phyloP scores from a whole-genome alignment of 2,888 invertebrate species.

The Cinara cedri region DNA sequence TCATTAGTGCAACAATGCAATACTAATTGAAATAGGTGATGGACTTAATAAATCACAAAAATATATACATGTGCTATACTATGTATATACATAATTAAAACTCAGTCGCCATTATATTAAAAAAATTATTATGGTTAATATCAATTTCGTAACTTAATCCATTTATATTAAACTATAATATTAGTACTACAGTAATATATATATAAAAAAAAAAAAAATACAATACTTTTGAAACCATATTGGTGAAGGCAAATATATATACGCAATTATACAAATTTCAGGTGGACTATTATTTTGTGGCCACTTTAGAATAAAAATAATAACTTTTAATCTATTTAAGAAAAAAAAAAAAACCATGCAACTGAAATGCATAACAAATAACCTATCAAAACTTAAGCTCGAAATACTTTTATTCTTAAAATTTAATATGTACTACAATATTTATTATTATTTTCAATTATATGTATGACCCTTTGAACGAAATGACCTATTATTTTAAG shows the following conservation, averaged over 20 bases:
- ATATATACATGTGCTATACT: constrained; percentile 25
- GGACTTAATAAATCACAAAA: constrained; percentile 29
- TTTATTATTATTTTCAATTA: neutral
- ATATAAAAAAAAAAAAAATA: constrained; percentile 2
- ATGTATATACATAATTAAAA: constrained; percentile 27
- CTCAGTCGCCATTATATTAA: constrained; percentile 29
- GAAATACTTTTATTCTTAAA: constrained; percentile 12
- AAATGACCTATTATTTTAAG: constrained; percentile 10
- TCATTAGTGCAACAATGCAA: neutral
- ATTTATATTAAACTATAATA: constrained; percentile 9
- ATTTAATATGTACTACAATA: neutral
- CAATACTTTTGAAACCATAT: constrained; percentile 27
- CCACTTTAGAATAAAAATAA: constrained; percentile 19
- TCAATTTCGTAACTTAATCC: constrained; percentile 33
- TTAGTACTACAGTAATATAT: constrained; percentile 4
- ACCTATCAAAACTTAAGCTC: constrained; percentile 29
- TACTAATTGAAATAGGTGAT: constrained; percentile 16
- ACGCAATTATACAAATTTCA: neutral
- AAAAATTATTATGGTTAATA: constrained; percentile 20
- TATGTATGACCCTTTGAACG: constrained; percentile 46
- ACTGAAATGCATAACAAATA: constrained; percentile 34
- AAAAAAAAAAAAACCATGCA: constrained; percentile 22
- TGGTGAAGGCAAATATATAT: constrained; percentile 19
- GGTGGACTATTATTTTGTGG: neutral
- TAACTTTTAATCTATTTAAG: neutral